Evolutionary conservation across 2,888 invertebrate species (phyloP).

Genomic region (Embidobia sp.): DNA sequence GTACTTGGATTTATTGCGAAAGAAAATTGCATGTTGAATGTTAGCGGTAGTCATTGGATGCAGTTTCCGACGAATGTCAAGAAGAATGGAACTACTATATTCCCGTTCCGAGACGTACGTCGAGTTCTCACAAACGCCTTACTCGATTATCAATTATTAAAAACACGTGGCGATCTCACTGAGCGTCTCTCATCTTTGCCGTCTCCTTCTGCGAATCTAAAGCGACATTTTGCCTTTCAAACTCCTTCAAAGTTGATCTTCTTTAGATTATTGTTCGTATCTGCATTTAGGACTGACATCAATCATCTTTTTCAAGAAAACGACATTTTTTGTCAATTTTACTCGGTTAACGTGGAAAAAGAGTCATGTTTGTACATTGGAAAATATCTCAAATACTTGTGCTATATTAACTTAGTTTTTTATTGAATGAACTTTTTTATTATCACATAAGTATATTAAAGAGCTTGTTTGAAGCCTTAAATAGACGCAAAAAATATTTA

Average conservation of each 20-base stretch:
- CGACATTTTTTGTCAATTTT: slow-evolving; percentile 31
- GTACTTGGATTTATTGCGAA: slow-evolving; percentile 43
- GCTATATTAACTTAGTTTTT: too few species aligned
- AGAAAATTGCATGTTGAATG: slow-evolving; percentile 49
- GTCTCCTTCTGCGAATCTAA: slow-evolving; percentile 74
- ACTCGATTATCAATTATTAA: slow-evolving; percentile 80
- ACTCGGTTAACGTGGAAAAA: neutral
- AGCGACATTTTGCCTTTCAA: slow-evolving; percentile 63
- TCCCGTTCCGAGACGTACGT: slow-evolving; percentile 71
- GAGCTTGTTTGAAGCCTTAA: too few species aligned
- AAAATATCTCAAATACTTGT: too few species aligned
- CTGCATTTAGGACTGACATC: slow-evolving; percentile 42
- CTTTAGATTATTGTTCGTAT: slow-evolving; percentile 54
- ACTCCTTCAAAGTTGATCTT: slow-evolving; percentile 68
- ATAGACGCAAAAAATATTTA: too few species aligned
- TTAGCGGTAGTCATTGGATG: slow-evolving; percentile 51
- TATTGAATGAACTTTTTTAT: too few species aligned
- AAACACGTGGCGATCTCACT: slow-evolving; percentile 72
- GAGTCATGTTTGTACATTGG: too few species aligned
- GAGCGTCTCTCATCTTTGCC: slow-evolving; percentile 73
- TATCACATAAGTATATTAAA: too few species aligned
- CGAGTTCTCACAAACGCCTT: slow-evolving; percentile 74
- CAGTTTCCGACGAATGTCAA: slow-evolving; percentile 51
- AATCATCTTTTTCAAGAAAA: slow-evolving; percentile 54
- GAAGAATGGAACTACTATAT: slow-evolving; percentile 77